Evolutionary conservation across 2,888 invertebrate genomes (phyloP).

Genomic region (Argynnis bischoffii): DNA sequence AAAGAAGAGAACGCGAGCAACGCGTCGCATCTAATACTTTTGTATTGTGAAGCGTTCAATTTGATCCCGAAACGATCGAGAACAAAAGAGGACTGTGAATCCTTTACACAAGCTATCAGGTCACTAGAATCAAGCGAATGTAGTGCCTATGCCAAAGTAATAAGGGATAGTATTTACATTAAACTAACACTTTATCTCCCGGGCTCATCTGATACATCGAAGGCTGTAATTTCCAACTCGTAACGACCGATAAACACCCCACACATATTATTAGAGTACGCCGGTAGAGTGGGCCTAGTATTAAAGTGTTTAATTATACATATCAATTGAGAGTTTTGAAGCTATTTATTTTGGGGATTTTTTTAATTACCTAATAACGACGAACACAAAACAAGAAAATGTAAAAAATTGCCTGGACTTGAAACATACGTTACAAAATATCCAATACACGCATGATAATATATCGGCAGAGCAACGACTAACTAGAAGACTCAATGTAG

Average conservation of each 20-base stretch:
- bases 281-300: neutral
- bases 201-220: slow-evolving; percentile 16
- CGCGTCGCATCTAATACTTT: neutral
- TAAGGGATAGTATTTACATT: neutral
- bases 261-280: slow-evolving; percentile 16
- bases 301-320: slow-evolving; percentile 22
- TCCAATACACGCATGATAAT: neutral
- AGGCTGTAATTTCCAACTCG: slow-evolving; percentile 37
- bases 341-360: neutral
- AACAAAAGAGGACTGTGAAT: slow-evolving; percentile 1
- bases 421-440: neutral
- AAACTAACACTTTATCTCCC: slow-evolving; percentile 13
- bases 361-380: neutral
- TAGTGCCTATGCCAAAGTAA: neutral
- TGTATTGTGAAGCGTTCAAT: slow-evolving; percentile 2
- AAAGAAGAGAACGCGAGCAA: neutral
- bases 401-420: neutral
- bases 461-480: neutral
- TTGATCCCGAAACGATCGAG: slow-evolving; percentile 2
- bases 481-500: neutral
- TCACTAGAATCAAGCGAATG: neutral
- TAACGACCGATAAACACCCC: slow-evolving; percentile 24
- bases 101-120: neutral
- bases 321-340: neutral
- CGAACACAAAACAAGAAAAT: neutral